Evolutionary conservation across 2,888 invertebrate genomes (phyloP).

Genomic region (Dugesia japonica): DNA sequence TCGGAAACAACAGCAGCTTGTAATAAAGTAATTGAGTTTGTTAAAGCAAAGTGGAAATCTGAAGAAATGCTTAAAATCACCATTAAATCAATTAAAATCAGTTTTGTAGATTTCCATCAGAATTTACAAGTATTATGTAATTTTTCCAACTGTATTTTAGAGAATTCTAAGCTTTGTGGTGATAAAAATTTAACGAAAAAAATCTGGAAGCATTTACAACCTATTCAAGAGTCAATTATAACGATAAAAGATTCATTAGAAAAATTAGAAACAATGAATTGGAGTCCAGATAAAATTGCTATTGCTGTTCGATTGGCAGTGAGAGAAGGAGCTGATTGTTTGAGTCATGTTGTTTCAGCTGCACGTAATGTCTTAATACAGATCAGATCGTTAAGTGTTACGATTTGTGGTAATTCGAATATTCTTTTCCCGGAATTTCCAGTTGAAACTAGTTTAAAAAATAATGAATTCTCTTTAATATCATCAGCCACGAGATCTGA

Average conservation of each 20-base stretch:
- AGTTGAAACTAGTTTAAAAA: background rate
- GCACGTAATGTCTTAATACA: background rate
- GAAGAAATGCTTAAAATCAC: background rate
- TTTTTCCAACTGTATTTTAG: background rate
- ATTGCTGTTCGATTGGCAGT: background rate
- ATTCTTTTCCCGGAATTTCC: background rate
- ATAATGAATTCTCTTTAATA: background rate
- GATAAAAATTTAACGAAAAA: background rate
- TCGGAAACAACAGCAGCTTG: background rate
- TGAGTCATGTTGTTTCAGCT: background rate
- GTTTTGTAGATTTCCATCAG: background rate
- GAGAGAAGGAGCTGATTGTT: background rate
- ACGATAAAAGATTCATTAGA: background rate
- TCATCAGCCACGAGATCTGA: background rate
- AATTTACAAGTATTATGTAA: background rate
- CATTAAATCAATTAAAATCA: background rate
- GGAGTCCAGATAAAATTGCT: background rate
- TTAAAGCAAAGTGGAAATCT: background rate
- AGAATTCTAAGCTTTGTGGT: background rate
- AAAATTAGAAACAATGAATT: background rate
- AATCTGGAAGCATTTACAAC: constrained; percentile 8
- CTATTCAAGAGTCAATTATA: background rate
- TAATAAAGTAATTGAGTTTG: constrained; percentile 8
- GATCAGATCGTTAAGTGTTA: background rate
- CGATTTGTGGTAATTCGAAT: background rate